These are phyloP conservation scores for Lepilemur ruficaudatus DNA, from an alignment of 2,797 vertebrate species.

Conservation along the genomic window DNA sequence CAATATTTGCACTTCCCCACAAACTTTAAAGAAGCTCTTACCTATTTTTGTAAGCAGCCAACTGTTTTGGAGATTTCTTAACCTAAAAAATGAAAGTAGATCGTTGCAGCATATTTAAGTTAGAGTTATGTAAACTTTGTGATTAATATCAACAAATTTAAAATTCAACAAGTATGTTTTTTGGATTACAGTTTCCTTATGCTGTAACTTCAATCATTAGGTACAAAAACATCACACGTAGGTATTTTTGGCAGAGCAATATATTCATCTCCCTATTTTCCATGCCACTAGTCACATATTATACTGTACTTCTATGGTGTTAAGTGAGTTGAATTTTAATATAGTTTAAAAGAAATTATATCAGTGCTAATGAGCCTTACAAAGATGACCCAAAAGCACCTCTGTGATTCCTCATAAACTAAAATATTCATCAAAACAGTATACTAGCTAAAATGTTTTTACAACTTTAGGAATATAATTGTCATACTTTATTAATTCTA, in stretches of 20 bases:
- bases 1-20: slow-evolving; percentile 26
- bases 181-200: slow-evolving; percentile 7
- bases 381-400: slow-evolving; percentile 22
- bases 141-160: slow-evolving; percentile 25
- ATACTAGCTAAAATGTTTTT: neutral
- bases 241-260: neutral
- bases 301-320: neutral
- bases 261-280: neutral
- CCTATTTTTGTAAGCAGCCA: slow-evolving; percentile 87
- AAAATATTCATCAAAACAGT: slow-evolving; percentile 38
- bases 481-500: slow-evolving; percentile 31
- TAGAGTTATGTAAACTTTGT: neutral
- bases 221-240: neutral
- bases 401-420: slow-evolving; percentile 25
- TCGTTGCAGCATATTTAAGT: neutral
- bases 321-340: slow-evolving; percentile 46
- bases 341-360: slow-evolving; percentile 51
- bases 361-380: slow-evolving; percentile 1
- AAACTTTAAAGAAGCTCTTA: slow-evolving; percentile 76
- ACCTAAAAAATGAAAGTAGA: slow-evolving; percentile 78
- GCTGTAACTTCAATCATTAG: neutral
- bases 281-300: neutral
- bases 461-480: slow-evolving; percentile 30
- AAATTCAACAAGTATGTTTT: neutral
- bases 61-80: slow-evolving; percentile 88